Conservation (phyloP, 2,797 vertebrate genomes). For the Rhodeus uyekii region DNA sequence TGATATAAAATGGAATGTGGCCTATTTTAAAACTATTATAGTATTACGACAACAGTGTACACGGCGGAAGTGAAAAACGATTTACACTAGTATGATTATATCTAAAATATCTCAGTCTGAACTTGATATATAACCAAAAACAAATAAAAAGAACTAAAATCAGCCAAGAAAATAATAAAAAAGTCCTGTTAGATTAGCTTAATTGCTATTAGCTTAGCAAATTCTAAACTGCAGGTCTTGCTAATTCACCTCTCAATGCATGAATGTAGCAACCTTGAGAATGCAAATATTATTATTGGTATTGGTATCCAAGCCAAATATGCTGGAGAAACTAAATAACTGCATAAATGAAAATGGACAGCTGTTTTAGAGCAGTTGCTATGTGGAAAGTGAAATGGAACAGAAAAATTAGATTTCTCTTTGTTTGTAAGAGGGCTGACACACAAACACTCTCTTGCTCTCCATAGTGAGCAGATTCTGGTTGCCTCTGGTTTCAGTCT, state of each 20-base stretch:
- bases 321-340: background rate
- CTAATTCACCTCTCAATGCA: background rate
- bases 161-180: constrained; percentile 25
- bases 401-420: background rate
- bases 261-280: background rate
- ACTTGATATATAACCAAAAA: too few relatives aligned
- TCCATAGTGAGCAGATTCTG: background rate
- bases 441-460: background rate
- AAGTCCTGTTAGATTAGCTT: constrained; percentile 14
- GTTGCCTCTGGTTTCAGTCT: background rate
- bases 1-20: background rate
- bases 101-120: too few relatives aligned
- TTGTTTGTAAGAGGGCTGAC: background rate
- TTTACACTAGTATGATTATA: background rate
- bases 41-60: background rate
- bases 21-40: background rate
- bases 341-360: background rate
- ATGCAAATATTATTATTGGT: background rate
- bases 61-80: background rate
- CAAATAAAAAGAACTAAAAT: background rate
- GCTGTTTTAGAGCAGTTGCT: background rate
- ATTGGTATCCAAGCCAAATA: background rate
- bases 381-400: background rate
- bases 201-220: background rate
- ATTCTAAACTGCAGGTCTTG: background rate